Evolutionary conservation across 1,140 invertebrate species (phyloP).

Genomic region (Dreissena polymorpha): DNA sequence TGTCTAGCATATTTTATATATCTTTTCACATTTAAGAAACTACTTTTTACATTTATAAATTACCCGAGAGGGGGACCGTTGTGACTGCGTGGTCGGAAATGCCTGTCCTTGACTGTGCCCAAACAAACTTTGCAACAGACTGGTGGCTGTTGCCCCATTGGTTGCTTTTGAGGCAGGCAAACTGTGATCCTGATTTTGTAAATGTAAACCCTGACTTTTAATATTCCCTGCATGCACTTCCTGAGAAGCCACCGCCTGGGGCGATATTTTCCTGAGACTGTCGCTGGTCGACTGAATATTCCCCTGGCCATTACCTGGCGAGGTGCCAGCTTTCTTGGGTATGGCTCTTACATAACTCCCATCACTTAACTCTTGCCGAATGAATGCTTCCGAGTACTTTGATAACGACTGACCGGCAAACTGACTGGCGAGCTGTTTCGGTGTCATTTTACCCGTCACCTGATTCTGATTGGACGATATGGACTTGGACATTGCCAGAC

Average conservation of each 20-base stretch:
- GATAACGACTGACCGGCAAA: slow-evolving; percentile 3
- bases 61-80: no score
- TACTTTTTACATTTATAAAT: no score
- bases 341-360: neutral
- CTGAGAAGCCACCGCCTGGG: slow-evolving; percentile 4
- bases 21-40: no score
- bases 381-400: slow-evolving; percentile 31
- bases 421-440: slow-evolving; percentile 20
- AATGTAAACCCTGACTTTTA: slow-evolving; percentile 4
- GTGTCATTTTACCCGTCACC: neutral
- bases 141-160: slow-evolving; percentile 15
- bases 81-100: no score
- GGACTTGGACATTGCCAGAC: slow-evolving; percentile 40
- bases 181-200: slow-evolving; percentile 22
- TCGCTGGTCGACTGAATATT: neutral
- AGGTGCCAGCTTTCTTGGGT: neutral
- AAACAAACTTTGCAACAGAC: slow-evolving; percentile 40
- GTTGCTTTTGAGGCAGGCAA: slow-evolving; percentile 4
- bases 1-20: no score
- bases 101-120: slow-evolving; percentile 19
- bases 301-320: neutral
- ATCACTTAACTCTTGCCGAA: slow-evolving; percentile 31
- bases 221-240: no score
- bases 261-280: slow-evolving; percentile 32
- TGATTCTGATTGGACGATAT: slow-evolving; percentile 39